Evolutionary conservation across 2,797 vertebrate species (phyloP), one percentile per base, ranked within the genome.

Genomic region (Gambelia wislizenii): DNA sequence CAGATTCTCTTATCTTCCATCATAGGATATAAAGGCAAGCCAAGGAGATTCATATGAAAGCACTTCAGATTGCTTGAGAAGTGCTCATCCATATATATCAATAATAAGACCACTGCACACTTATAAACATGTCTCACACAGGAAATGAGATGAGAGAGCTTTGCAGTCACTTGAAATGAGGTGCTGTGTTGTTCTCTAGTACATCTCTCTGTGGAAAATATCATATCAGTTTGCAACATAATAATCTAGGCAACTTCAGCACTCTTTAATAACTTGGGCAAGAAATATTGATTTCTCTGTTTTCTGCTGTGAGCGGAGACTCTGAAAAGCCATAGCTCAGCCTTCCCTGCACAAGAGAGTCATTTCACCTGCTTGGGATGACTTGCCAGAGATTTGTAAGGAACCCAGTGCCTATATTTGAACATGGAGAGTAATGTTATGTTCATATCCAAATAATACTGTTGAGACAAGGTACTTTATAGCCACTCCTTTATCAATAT

Each of bases 241-340:
- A 88, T 85, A 80, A 92, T 2, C 2, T 54, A 80, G 44, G 79
- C 25, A 81, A 89, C 14, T 82, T 44, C 69, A 89, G 86, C 79
- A 85, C 72, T 88, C 91, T 92, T 91, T 87, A 92, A 91, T 90
- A 93, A 82, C 84, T 86, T 92, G 30, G 61, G 59, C 79, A 94
- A 89, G 69, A 64, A 20, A 72, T 86, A 92, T 18, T 78, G 90
- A 92, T 92, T 94, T 95, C 84, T 88, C 87, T 89, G 64, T 75
- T 90, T 89, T 85, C 86, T 91, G 59, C 80, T 84, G 79, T 77
- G 90, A 89, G 0, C 0, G 0, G 74, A 92, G 10, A 27, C 13
- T 1, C 33, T 22, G 1, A 8, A 77, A 91, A 91, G 54, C 33
- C 44, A 22, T 47, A 47, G 36, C 54, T 94, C 0, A 59, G 75